Evolutionary conservation across 2,113 vertebrate genomes (phyloP).

Genomic region (Rhea americana): DNA sequence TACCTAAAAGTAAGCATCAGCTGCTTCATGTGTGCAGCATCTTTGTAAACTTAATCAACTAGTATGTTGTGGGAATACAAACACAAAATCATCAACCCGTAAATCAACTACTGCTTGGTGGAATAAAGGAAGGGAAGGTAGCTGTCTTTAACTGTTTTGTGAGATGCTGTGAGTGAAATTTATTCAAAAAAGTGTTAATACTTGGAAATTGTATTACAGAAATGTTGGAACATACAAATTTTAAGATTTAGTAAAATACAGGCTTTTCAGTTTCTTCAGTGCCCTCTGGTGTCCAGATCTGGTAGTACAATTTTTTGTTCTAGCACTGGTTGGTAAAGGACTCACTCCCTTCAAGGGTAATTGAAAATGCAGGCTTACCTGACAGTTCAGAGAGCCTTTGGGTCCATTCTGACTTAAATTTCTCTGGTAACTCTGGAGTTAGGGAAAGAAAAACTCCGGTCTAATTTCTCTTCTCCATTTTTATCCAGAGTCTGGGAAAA

Average conservation of each 20-base stretch:
- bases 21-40: neutral
- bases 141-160: neutral
- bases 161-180: neutral
- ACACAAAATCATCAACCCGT: fast-evolving
- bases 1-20: neutral
- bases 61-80: neutral
- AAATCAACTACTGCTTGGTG: neutral
- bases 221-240: neutral
- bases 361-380: neutral
- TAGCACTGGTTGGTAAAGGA: fast-evolving
- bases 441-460: neutral
- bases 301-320: neutral
- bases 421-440: neutral
- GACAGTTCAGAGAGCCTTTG: neutral
- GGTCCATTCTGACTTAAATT: neutral
- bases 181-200: neutral
- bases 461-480: neutral
- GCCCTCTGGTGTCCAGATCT: neutral
- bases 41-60: neutral
- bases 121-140: neutral
- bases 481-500: neutral
- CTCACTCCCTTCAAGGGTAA: neutral
- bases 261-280: neutral
- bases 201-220: neutral
- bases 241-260: neutral